Conservation (phyloP, 1,140 invertebrate genomes). For the Nautilus pompilius region DNA sequence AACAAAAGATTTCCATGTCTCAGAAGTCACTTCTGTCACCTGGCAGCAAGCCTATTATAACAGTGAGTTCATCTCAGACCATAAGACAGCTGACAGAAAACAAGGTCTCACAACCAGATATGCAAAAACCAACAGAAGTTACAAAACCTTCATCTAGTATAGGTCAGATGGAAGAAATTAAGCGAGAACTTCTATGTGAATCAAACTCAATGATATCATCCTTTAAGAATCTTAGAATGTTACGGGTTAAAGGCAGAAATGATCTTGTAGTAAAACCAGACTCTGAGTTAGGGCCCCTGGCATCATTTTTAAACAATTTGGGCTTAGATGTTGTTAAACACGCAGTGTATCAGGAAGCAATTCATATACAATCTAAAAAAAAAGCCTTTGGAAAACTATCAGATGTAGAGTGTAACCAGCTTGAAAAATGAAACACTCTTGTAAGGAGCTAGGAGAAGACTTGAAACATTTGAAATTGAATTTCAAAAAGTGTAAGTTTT, state of each 20-base stretch:
- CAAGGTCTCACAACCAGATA: background rate
- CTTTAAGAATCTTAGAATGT: slow-evolving; percentile 26
- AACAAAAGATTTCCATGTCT: background rate
- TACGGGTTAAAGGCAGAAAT: background rate
- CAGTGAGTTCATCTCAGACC: too few species aligned
- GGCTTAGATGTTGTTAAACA: slow-evolving; percentile 89
- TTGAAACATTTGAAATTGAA: slow-evolving; percentile 79
- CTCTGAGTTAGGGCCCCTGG: slow-evolving; percentile 64
- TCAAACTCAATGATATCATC: slow-evolving; percentile 17
- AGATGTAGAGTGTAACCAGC: slow-evolving; percentile 73
- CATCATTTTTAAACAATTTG: slow-evolving; percentile 90
- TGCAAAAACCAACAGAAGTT: background rate
- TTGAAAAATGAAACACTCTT: slow-evolving; percentile 81
- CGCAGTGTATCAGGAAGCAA: slow-evolving; percentile 84
- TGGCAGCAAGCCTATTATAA: background rate
- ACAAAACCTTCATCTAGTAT: background rate
- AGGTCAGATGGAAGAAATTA: background rate
- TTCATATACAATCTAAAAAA: slow-evolving; percentile 82
- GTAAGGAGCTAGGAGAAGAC: slow-evolving; percentile 44
- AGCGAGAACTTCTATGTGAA: background rate
- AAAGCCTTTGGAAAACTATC: slow-evolving; percentile 62
- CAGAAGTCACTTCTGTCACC: background rate
- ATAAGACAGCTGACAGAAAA: too few species aligned
- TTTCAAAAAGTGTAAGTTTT: slow-evolving; percentile 83
- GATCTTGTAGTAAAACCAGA: slow-evolving; percentile 21